phyloP scores from a whole-genome alignment of 2,888 invertebrate species.

The Nysson spinosus region DNA sequence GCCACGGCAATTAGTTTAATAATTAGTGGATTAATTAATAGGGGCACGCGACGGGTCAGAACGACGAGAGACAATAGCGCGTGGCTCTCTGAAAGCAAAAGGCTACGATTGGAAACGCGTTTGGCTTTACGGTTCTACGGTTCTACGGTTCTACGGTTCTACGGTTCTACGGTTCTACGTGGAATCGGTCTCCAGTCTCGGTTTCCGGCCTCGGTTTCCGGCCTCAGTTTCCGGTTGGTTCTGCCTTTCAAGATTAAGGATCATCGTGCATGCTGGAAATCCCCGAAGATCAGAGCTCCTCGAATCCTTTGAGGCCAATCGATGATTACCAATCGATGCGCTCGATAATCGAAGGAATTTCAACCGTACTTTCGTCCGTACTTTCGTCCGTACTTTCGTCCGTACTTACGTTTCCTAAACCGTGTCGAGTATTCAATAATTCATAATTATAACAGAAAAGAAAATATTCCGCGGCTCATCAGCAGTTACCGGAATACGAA shows the following conservation, averaged over 20 bases:
- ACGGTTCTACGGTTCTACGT: too few species aligned
- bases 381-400: too few species aligned
- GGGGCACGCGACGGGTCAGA: constrained; percentile 43
- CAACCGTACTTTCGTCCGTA: too few species aligned
- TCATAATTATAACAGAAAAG: constrained; percentile 1
- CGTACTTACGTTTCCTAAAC: too few species aligned
- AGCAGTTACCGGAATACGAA: not conserved
- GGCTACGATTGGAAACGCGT: not conserved
- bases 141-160: too few species aligned
- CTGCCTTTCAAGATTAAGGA: constrained; percentile 34
- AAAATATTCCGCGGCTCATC: not conserved
- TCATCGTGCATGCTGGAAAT: constrained; percentile 23
- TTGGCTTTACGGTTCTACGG: constrained; percentile 4
- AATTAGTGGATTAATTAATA: constrained; percentile 68
- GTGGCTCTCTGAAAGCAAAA: constrained; percentile 2
- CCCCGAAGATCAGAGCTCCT: constrained; percentile 40
- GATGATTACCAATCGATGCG: constrained; percentile 27
- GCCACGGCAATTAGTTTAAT: constrained; percentile 71
- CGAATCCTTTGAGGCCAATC: constrained; percentile 42
- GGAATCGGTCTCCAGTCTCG: too few species aligned
- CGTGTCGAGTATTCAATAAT: too few species aligned
- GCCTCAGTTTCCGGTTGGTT: too few species aligned
- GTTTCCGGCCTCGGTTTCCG: too few species aligned
- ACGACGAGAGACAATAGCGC: constrained; percentile 41
- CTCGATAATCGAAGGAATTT: constrained; percentile 5